Evolutionary conservation across 2,113 vertebrate genomes (phyloP).

Genomic region (Ammodytes dubius): DNA sequence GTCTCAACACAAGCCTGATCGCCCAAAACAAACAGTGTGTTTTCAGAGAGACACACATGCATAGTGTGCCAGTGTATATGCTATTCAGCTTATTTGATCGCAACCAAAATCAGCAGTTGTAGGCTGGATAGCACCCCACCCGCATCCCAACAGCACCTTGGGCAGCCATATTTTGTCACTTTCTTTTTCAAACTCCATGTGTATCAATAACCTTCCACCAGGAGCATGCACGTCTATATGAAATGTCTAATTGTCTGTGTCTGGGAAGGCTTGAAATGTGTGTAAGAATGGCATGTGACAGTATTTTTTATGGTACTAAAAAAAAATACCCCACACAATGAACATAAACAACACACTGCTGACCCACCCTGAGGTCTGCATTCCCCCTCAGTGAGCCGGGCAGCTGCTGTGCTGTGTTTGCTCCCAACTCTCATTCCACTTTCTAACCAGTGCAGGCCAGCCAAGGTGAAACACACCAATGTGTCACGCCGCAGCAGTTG

Average conservation of each 20-base stretch:
- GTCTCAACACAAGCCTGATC: background rate
- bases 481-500: slow-evolving; percentile 46
- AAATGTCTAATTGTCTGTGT: background rate
- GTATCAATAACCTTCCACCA: background rate
- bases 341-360: slow-evolving; percentile 27
- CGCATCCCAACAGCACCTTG: slow-evolving; percentile 10
- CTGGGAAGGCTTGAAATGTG: slow-evolving; percentile 10
- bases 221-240: background rate
- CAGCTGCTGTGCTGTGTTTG: slow-evolving; percentile 61
- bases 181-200: slow-evolving; percentile 2
- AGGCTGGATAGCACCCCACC: slow-evolving; percentile 19
- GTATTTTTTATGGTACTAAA: slow-evolving; percentile 12
- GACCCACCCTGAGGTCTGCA: slow-evolving; percentile 33
- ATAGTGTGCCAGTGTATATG: background rate
- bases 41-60: background rate
- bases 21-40: background rate
- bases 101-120: slow-evolving; percentile 17
- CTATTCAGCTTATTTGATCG: slow-evolving; percentile 26
- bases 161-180: slow-evolving; percentile 10
- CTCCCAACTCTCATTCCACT: slow-evolving; percentile 52
- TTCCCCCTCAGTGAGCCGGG: slow-evolving; percentile 12
- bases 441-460: slow-evolving; percentile 52
- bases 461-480: slow-evolving; percentile 47
- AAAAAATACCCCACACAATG: background rate
- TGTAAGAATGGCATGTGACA: background rate